These are phyloP conservation scores for Menura novaehollandiae DNA, from an alignment of 2,113 vertebrate genomes.

Conservation along the genomic window DNA sequence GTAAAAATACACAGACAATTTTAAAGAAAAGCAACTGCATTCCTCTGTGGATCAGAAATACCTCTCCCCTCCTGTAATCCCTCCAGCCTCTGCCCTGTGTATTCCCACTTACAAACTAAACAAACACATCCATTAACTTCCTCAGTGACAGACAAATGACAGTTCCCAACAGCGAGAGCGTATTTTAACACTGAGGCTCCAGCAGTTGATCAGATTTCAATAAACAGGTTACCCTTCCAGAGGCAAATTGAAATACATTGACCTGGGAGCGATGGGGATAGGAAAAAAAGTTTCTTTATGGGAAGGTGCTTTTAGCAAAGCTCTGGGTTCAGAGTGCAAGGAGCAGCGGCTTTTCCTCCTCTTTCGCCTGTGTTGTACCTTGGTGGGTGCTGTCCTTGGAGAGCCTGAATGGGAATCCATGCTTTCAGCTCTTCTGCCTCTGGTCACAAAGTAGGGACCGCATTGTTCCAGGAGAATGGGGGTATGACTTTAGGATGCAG, in stretches of 20 bases:
- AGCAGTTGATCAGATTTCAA: slow-evolving; percentile 40
- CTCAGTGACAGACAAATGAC: slow-evolving; percentile 62
- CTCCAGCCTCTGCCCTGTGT: slow-evolving; percentile 10
- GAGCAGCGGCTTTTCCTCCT: rapidly evolving
- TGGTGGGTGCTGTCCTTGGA: background rate
- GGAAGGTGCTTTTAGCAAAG: background rate
- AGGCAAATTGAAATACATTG: background rate
- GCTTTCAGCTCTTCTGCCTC: background rate
- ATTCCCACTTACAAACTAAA: slow-evolving; percentile 61
- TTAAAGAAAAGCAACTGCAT: slow-evolving; percentile 50
- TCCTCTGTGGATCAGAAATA: slow-evolving; percentile 60
- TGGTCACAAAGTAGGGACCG: background rate
- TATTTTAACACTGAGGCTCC: slow-evolving; percentile 12
- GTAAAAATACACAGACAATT: slow-evolving; percentile 12
- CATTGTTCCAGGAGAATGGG: background rate
- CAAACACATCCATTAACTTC: slow-evolving; percentile 63
- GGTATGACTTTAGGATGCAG: background rate
- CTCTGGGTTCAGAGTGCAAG: background rate
- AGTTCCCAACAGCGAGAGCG: slow-evolving; percentile 41
- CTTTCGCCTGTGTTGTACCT: background rate
- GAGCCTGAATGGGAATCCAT: background rate
- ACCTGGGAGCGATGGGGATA: background rate
- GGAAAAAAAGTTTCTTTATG: background rate
- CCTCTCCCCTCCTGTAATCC: slow-evolving; percentile 55
- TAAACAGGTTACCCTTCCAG: slow-evolving; percentile 39